Percentiles rank a stretch among this genome's conserved stretches.
Evolutionary conservation across 2,113 vertebrate species (phyloP).

Genomic region (Origma solitaria): DNA sequence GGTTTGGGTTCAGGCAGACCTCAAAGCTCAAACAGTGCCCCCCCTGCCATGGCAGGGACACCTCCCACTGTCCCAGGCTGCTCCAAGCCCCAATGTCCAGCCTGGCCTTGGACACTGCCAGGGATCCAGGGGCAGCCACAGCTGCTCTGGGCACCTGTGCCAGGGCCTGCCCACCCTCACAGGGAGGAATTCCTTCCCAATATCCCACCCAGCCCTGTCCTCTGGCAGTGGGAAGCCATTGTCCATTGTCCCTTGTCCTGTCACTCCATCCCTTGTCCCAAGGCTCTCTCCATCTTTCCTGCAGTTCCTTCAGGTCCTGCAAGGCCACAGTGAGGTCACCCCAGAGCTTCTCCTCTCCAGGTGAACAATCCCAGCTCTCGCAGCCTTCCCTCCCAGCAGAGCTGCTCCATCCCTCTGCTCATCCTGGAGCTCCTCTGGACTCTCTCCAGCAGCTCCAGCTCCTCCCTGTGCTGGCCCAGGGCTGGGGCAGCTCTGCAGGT

Average conservation of each 20-base stretch:
- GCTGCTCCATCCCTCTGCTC: neutral
- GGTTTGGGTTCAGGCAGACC: neutral
- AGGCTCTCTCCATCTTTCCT: neutral
- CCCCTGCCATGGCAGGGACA: neutral
- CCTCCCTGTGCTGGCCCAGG: neutral
- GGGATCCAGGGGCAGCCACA: neutral
- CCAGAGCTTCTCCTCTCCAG: neutral
- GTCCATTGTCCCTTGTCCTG: no score
- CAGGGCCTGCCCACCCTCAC: no score
- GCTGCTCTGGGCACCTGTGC: no score
- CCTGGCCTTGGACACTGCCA: neutral
- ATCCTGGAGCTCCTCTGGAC: neutral
- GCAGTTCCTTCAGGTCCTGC: neutral
- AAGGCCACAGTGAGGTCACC: neutral
- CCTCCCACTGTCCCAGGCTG: neutral
- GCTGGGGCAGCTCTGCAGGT: neutral
- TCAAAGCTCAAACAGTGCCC: no score
- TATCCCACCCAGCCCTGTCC: no score
- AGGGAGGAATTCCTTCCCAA: no score
- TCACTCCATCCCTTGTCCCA: no score
- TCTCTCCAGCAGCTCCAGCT: neutral
- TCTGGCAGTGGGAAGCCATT: no score
- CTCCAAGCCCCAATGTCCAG: neutral
- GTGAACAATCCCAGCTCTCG: neutral
- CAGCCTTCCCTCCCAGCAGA: neutral